Conservation (phyloP, 1,140 invertebrate species). For the Cataglyphis hispanica region DNA sequence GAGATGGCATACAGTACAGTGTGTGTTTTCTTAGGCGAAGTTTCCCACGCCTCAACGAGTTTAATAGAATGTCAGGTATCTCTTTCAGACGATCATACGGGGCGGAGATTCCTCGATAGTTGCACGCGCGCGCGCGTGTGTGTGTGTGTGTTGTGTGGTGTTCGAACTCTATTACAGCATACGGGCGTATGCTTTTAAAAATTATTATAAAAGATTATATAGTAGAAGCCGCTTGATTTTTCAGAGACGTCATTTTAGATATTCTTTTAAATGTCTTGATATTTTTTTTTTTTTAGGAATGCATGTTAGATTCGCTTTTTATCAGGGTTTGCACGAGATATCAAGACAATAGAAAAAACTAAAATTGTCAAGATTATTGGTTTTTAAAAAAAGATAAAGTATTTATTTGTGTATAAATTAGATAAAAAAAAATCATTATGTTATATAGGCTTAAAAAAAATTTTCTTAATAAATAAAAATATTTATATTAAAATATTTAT, state of each 20-base stretch:
- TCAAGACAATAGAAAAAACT: no score
- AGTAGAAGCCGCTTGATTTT: not conserved
- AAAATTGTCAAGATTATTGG: no score
- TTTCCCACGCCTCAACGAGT: not conserved
- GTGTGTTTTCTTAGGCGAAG: constrained; percentile 20
- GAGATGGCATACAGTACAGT: not conserved
- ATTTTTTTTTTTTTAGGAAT: not conserved
- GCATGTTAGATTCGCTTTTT: not conserved
- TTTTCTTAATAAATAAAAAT: no score
- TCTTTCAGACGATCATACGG: not conserved
- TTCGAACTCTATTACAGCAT: constrained; percentile 25
- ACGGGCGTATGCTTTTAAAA: not conserved
- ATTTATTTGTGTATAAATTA: no score
- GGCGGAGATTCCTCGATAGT: not conserved
- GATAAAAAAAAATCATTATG: no score
- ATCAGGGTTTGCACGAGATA: no score
- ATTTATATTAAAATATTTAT: no score
- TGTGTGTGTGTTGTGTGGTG: no score
- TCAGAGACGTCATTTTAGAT: not conserved
- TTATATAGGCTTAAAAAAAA: no score
- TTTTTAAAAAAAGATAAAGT: no score
- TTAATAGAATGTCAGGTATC: constrained; percentile 23
- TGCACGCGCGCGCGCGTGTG: no score
- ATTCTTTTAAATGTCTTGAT: not conserved
- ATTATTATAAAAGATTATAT: not conserved